Evolutionary conservation across 2,113 vertebrate species (phyloP).

Genomic region (Cyphotilapia sp.): DNA sequence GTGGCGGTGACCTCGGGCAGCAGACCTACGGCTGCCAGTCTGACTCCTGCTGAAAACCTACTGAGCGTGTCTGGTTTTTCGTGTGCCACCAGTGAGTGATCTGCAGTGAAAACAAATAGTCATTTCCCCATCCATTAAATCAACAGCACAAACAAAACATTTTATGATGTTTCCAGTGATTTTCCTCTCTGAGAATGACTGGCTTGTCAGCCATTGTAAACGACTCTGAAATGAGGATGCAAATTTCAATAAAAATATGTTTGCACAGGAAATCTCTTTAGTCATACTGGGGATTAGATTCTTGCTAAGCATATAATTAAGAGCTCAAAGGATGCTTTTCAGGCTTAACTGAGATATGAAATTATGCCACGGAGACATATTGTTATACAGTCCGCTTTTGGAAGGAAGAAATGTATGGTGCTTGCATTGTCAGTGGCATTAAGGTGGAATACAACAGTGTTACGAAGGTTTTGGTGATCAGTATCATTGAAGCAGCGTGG

Average conservation of each 20-base stretch:
- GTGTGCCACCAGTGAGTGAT: background rate
- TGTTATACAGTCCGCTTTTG: background rate
- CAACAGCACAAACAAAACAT: background rate
- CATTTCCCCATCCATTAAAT: background rate
- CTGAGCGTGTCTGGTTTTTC: conserved; percentile 4
- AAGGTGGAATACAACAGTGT: background rate
- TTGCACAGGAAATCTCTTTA: conserved; percentile 34
- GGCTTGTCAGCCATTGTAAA: background rate
- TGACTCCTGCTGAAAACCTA: conserved; percentile 20
- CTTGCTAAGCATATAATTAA: conserved; percentile 25
- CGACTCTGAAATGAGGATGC: background rate
- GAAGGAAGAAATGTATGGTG: background rate
- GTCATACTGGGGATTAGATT: conserved; percentile 39
- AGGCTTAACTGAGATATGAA: conserved; percentile 10
- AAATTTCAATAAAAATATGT: conserved; percentile 28
- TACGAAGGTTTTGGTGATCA: background rate
- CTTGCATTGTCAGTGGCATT: background rate
- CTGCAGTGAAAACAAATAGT: background rate
- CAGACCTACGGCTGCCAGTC: background rate
- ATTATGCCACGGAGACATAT: background rate
- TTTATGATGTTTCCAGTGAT: background rate
- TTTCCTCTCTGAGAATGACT: background rate
- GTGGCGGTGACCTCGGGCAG: background rate
- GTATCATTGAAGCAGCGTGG: background rate
- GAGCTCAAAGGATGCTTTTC: conserved; percentile 26